Evolutionary conservation across 2,888 invertebrate species (phyloP).

Genomic region (Campoplex nolae): DNA sequence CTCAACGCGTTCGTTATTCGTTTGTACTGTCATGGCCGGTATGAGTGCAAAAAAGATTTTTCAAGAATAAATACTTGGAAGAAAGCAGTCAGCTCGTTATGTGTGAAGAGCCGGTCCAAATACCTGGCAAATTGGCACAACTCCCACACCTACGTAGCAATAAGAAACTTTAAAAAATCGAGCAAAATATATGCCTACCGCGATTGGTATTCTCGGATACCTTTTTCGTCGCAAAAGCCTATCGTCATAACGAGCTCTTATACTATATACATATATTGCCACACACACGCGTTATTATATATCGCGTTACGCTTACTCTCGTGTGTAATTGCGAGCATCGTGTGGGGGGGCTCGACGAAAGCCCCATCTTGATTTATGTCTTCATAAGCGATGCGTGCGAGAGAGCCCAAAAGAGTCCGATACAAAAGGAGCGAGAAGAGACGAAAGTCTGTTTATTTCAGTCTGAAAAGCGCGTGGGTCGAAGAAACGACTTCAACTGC

Average conservation of each 20-base stretch:
- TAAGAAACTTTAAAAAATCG: constrained; percentile 33
- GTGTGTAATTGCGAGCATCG: constrained; percentile 83
- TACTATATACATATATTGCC: constrained; percentile 65
- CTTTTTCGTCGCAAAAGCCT: constrained; percentile 7
- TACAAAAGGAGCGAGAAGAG: constrained; percentile 24
- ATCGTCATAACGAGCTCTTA: constrained; percentile 72
- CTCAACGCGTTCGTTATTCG: constrained; percentile 39
- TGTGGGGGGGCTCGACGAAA: constrained; percentile 78
- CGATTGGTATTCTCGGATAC: constrained; percentile 21
- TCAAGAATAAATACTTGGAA: neutral
- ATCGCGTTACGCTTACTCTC: constrained; percentile 81
- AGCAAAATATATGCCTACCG: constrained; percentile 40
- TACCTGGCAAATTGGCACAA: constrained; percentile 82
- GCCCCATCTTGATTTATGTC: constrained; percentile 82
- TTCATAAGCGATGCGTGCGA: constrained; percentile 78
- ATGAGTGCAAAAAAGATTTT: neutral
- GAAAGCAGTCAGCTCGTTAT: constrained; percentile 66
- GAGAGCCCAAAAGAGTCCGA: constrained; percentile 68
- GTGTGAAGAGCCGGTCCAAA: constrained; percentile 77
- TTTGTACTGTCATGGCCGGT: constrained; percentile 46
- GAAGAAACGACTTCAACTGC: constrained; percentile 48
- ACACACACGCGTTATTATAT: constrained; percentile 79
- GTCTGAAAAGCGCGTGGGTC: constrained; percentile 48
- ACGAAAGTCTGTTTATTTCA: constrained; percentile 29
- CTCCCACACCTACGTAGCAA: constrained; percentile 77